Base-by-base conservation (phyloP, 2,888 invertebrate genomes). In the Eupithecia inturbata region DNA sequence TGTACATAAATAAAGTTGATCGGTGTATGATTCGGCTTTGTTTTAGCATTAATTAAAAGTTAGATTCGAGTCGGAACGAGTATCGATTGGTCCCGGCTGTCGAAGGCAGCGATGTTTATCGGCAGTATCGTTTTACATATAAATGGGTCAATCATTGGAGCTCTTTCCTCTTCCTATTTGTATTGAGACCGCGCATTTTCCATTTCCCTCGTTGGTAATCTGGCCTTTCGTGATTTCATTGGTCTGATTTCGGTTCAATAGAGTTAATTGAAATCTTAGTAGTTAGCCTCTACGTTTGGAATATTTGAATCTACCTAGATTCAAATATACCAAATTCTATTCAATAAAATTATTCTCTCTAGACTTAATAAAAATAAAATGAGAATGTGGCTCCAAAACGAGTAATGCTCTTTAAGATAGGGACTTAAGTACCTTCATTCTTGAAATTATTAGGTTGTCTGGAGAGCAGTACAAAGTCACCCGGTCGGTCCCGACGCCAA, bases 381-480 rank as follows among this genome's bases (percentile, higher is more conserved):
- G 53, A 67, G 10, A 57, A 22, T 53, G 22, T 53, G 49, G 49
- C 49, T 53, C 22, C 49, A 10, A 22, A 53, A 41, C 67, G 67
- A 63, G 67, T 45, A 70, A 77, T 68, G 74, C 63, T 72, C 70
- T 71, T 66, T 33, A 62, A 71, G 73, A 73, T 73, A 66, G 68
- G 70, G 49, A 33, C 36, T 39, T 78, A 81, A 76, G 82, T 82
- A 81, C 80, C 80, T 83, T 81, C 83, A 84, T 84, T 85, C 79
- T 86, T 86, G 78, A 82, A 86, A 84, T 85, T 90, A 86, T 86
- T 86, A 85, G 90, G 90, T 87, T 90, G 92, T 93, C 92, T 92
- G 85, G 92, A 92, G 93, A 92, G 83, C 92, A 85, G 79, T 77
- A 80, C 89, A 92, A 93, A 90, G 92, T 92, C 90, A 91, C 83